Percentiles rank a stretch among this genome's conserved stretches.
Evolutionary conservation across 2,797 vertebrate species (phyloP).

Genomic region (Micromesistius poutassou): DNA sequence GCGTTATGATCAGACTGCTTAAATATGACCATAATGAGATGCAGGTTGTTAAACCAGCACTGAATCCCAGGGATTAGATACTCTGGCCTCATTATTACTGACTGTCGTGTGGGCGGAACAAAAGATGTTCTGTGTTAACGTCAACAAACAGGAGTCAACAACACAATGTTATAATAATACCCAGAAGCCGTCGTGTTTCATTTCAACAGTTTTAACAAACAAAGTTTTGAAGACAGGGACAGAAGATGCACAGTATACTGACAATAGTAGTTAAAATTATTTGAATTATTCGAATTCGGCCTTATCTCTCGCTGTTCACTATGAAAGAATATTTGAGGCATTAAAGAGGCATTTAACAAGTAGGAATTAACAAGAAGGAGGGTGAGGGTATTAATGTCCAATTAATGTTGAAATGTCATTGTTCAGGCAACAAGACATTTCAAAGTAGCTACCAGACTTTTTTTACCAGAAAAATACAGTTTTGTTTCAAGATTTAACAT

Average conservation of each 20-base stretch:
- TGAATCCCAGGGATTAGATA: constrained; percentile 8
- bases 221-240: neutral
- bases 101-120: neutral
- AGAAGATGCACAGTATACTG: neutral
- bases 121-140: neutral
- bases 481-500: neutral
- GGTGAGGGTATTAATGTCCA: neutral
- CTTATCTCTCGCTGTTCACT: neutral
- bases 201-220: neutral
- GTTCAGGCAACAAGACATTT: neutral
- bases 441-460: neutral
- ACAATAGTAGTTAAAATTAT: too few relatives aligned
- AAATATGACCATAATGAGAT: constrained; percentile 7
- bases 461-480: neutral
- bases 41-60: constrained; percentile 1
- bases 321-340: neutral
- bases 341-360: neutral
- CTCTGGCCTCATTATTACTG: constrained; percentile 1
- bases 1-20: neutral
- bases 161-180: neutral
- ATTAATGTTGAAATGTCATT: neutral
- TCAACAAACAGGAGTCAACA: neutral
- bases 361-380: neutral
- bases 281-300: too few relatives aligned
- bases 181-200: neutral